A percentile compares a stretch with the other conserved stretches of the same genome.
These are phyloP conservation scores for Hydrolagus colliei DNA, from an alignment of 2,797 vertebrate genomes.

Conservation along the genomic window DNA sequence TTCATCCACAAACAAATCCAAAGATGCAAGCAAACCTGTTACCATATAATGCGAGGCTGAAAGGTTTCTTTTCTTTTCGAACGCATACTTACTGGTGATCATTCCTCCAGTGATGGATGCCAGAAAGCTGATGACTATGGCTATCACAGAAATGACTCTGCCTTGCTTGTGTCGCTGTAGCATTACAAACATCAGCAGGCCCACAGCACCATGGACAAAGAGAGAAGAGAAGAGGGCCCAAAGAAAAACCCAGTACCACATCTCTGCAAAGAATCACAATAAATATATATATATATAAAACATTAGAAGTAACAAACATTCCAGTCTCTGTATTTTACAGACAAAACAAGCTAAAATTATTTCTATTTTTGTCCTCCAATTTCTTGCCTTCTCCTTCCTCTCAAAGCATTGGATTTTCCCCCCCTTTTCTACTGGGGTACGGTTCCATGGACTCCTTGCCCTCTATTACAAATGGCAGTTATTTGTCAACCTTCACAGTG, in stretches of 20 bases:
- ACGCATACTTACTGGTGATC: conserved; percentile 84
- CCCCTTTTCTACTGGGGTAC: too few species aligned
- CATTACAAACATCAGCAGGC: conserved; percentile 88
- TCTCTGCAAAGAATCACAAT: conserved; percentile 54
- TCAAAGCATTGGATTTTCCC: too few species aligned
- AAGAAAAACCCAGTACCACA: conserved; percentile 99
- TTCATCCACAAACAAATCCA: too few species aligned
- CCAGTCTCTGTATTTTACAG: background rate
- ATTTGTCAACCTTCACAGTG: too few species aligned
- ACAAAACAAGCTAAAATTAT: background rate
- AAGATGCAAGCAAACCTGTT: too few species aligned
- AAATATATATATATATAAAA: background rate
- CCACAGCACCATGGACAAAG: conserved; percentile 80
- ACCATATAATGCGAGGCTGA: too few species aligned
- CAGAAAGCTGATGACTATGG: conserved; percentile 87
- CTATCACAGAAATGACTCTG: conserved; percentile 81
- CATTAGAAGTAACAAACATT: background rate
- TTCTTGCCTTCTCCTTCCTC: background rate
- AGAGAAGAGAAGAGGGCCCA: conserved; percentile 97
- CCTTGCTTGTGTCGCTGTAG: conserved; percentile 87
- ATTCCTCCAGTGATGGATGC: conserved; percentile 82
- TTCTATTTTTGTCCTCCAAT: background rate
- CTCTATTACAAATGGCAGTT: too few species aligned
- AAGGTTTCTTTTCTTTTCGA: background rate
- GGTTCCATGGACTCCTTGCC: too few species aligned